Conservation (phyloP, 2,888 invertebrate species). For the Apamea epomidion region DNA sequence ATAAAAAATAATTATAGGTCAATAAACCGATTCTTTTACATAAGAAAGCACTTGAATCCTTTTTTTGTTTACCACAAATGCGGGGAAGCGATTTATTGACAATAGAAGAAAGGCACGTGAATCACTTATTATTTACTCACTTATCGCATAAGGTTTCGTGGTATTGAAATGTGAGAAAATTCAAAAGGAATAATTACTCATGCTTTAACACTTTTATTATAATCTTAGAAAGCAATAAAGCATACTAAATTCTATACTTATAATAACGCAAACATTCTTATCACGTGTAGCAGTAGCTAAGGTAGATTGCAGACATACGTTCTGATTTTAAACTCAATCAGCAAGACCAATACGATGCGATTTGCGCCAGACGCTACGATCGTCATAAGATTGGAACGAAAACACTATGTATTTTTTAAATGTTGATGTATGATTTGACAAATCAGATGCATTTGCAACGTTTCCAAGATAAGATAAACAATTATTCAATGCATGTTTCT, state of each 20-base stretch:
- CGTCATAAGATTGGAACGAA: not conserved
- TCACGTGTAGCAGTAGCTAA: not conserved
- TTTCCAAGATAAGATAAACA: not conserved
- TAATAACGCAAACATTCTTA: not conserved
- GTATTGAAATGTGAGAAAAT: conserved; percentile 4
- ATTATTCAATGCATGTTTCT: not conserved
- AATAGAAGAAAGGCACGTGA: conserved; percentile 40
- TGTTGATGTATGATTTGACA: not conserved
- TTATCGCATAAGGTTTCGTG: not conserved
- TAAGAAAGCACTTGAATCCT: conserved; percentile 71
- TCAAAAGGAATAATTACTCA: not conserved
- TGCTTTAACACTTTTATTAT: not conserved
- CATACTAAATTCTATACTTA: too few species aligned
- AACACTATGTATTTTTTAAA: not conserved
- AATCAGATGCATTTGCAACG: not conserved
- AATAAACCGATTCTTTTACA: conserved; percentile 74
- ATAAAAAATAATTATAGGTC: conserved; percentile 76
- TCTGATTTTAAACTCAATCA: not conserved
- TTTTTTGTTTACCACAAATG: conserved; percentile 52
- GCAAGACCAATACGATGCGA: not conserved
- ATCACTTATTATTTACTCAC: conserved; percentile 20
- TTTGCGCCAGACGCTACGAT: not conserved
- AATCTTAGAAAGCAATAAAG: not conserved
- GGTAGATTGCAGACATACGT: not conserved
- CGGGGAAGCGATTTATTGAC: conserved; percentile 42